Percentiles rank a stretch among this genome's conserved stretches.
Conservation (phyloP, 1,140 invertebrate species). For the Aphis gossypii region DNA sequence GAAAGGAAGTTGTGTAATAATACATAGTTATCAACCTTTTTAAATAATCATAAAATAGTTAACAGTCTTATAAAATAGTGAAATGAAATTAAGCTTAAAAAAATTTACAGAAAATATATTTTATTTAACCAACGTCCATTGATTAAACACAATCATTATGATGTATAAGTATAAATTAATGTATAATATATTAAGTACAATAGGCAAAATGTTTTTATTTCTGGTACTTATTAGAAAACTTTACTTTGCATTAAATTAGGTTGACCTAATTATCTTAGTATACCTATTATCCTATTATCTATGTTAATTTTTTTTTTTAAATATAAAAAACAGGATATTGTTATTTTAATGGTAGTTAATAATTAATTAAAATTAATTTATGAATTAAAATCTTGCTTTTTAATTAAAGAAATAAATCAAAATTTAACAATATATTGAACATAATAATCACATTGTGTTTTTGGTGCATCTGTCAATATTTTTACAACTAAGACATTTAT, state of each 20-base stretch:
- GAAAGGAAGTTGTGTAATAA: no score
- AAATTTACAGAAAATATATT: not conserved
- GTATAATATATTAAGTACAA: not conserved
- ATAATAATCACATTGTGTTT: constrained; percentile 32
- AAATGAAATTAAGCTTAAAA: not conserved
- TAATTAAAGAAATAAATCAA: not conserved
- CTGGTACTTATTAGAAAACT: not conserved
- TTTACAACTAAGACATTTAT: constrained; percentile 22
- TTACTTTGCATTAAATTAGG: not conserved
- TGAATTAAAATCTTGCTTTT: not conserved
- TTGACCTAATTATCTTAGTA: not conserved
- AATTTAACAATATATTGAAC: constrained; percentile 22
- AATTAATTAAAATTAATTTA: not conserved
- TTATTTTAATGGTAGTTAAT: not conserved
- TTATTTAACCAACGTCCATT: not conserved
- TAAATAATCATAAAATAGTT: not conserved
- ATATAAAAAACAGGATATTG: not conserved
- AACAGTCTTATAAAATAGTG: not conserved
- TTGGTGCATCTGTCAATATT: not conserved
- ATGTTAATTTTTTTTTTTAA: not conserved
- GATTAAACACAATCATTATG: not conserved
- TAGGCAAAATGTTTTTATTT: not conserved
- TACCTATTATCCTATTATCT: not conserved
- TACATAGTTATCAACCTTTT: no score
- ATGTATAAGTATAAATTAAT: no score